These are phyloP conservation scores for Muntiacus muntjak DNA, from an alignment of 2,113 vertebrate genomes.

Conservation along the genomic window DNA sequence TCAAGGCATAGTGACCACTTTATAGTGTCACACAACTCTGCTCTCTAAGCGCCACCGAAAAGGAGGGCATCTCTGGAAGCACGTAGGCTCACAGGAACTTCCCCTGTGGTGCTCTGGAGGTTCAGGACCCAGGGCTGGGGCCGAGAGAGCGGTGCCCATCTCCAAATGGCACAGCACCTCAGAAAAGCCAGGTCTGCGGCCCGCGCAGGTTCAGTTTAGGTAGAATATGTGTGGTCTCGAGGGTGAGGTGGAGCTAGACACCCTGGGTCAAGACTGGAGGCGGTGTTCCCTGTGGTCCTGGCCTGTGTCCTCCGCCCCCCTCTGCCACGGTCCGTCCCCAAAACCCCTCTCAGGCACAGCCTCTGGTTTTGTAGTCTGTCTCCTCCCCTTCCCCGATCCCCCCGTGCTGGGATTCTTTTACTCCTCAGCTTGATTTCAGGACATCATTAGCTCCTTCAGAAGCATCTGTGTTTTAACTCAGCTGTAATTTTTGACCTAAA, in stretches of 20 bases:
- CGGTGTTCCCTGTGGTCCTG: accelerated
- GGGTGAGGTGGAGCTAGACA: not conserved
- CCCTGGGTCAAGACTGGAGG: not conserved
- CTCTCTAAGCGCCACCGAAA: not conserved
- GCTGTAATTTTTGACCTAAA: not conserved
- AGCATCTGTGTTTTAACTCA: not conserved
- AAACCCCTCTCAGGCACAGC: not conserved
- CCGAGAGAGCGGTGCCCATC: accelerated
- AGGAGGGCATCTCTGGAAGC: too few species aligned
- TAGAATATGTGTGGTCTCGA: not conserved
- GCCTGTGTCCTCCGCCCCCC: accelerated
- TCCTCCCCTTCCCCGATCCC: not conserved
- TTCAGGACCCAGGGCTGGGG: not conserved
- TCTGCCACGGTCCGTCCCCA: accelerated
- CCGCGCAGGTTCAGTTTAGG: not conserved
- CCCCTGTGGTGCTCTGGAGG: not conserved
- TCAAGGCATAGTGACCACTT: not conserved
- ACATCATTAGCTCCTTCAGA: not conserved
- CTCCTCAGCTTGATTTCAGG: not conserved
- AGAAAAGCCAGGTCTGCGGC: too few species aligned
- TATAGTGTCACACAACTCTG: not conserved
- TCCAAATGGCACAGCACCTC: too few species aligned
- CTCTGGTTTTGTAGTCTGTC: too few species aligned
- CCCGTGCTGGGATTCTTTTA: not conserved
- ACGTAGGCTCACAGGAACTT: not conserved